phyloP scores from a whole-genome alignment of 2,797 vertebrate genomes.

The Harpagifer antarcticus region DNA sequence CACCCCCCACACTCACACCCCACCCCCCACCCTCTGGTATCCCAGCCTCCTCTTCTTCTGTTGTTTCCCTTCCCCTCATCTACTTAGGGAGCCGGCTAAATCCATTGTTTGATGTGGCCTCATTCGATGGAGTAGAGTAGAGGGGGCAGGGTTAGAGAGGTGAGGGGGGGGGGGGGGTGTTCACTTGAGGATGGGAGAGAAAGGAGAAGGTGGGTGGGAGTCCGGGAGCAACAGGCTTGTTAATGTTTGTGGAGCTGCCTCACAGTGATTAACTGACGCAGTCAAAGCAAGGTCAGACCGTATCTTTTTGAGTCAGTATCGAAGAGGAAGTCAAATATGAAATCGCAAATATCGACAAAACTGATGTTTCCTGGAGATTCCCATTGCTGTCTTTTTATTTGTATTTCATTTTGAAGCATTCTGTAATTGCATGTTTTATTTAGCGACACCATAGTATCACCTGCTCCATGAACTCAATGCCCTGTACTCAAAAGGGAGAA shows the following conservation, averaged over 20 bases:
- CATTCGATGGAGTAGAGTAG: conserved; percentile 40
- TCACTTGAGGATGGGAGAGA: conserved; percentile 46
- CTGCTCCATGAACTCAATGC: not conserved
- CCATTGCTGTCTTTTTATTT: conserved; percentile 8
- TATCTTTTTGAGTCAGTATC: not conserved
- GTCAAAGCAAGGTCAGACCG: not conserved
- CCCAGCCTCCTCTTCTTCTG: conserved; percentile 16
- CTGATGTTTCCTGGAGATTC: conserved; percentile 10
- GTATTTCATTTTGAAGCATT: conserved; percentile 1
- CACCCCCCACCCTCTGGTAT: not conserved
- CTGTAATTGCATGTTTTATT: not conserved
- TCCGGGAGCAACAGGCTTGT: conserved; percentile 43
- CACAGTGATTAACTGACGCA: not conserved
- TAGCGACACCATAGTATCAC: not conserved
- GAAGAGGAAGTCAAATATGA: conserved; percentile 1
- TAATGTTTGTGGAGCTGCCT: conserved; percentile 18
- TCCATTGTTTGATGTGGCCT: conserved; percentile 74
- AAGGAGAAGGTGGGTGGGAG: conserved; percentile 13
- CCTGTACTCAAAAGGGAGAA: not conserved
- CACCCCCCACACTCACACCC: not conserved
- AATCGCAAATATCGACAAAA: conserved; percentile 21
- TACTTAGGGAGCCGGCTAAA: conserved; percentile 47
- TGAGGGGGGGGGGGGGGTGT: conserved; percentile 13
- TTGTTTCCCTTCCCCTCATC: conserved; percentile 41
- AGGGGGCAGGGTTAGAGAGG: conserved; percentile 19